These are phyloP conservation scores for Prochilodus magdalenae DNA, from an alignment of 2,113 vertebrate genomes.

Conservation along the genomic window DNA sequence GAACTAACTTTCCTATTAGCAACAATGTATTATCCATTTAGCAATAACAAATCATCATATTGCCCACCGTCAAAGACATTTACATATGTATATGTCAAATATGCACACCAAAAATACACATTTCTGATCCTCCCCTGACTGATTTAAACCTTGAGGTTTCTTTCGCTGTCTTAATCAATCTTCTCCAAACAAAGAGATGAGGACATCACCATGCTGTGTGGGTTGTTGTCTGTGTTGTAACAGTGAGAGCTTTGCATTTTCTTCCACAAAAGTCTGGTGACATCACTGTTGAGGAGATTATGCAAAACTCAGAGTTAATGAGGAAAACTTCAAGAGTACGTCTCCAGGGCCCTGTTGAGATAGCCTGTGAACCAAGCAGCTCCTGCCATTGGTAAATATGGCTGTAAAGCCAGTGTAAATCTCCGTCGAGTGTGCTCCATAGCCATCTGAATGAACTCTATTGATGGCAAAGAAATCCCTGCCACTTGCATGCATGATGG, in stretches of 20 bases:
- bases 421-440: constrained; percentile 51
- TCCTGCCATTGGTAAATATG: constrained; percentile 75
- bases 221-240: constrained; percentile 25
- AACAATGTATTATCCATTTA: no score
- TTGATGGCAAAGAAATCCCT: constrained; percentile 57
- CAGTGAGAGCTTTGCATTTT: background rate
- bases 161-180: constrained; percentile 28
- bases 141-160: constrained; percentile 23
- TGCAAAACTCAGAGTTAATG: constrained; percentile 1
- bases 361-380: constrained; percentile 24
- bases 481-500: constrained; percentile 51
- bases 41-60: no score
- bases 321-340: background rate
- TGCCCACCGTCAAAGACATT: no score
- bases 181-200: constrained; percentile 43
- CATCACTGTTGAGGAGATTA: background rate
- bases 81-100: no score
- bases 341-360: constrained; percentile 10
- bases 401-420: constrained; percentile 66
- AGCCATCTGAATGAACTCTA: constrained; percentile 54
- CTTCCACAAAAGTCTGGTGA: background rate
- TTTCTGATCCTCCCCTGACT: background rate
- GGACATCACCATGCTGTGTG: constrained; percentile 17
- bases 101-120: no score
- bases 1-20: no score